phyloP scores from a whole-genome alignment of 1,140 invertebrate genomes.

The Pentalonia nigronervosa region DNA sequence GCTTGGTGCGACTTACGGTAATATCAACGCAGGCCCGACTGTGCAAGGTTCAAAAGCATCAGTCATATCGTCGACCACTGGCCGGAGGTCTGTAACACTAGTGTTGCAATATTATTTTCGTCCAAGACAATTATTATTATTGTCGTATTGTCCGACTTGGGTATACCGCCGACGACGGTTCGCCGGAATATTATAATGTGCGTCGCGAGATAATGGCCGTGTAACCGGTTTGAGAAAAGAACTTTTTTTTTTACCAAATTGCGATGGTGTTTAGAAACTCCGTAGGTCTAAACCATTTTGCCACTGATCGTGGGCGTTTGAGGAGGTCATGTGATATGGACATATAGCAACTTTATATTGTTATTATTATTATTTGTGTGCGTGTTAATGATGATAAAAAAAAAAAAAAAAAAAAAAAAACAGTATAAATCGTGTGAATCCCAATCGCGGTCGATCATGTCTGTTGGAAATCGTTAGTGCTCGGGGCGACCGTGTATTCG shows the following conservation, averaged over 20 bases:
- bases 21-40: neutral
- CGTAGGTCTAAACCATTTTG: too few species aligned
- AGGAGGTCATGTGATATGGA: conserved; percentile 12
- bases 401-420: too few species aligned
- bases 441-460: neutral
- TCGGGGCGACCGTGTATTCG: neutral
- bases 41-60: neutral
- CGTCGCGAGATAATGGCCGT: neutral
- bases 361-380: neutral
- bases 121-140: neutral
- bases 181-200: neutral
- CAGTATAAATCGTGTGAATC: neutral
- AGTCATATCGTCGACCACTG: too few species aligned
- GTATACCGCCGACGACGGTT: neutral
- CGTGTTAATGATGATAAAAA: neutral
- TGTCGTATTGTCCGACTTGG: neutral
- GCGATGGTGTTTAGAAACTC: neutral
- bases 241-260: neutral
- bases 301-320: neutral
- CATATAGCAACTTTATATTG: neutral
- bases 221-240: conserved; percentile 11
- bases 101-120: neutral
- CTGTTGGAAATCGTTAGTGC: neutral
- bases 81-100: neutral
- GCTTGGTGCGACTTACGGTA: too few species aligned